Conservation (phyloP, 2,113 vertebrate species). For the Rissa tridactyla region DNA sequence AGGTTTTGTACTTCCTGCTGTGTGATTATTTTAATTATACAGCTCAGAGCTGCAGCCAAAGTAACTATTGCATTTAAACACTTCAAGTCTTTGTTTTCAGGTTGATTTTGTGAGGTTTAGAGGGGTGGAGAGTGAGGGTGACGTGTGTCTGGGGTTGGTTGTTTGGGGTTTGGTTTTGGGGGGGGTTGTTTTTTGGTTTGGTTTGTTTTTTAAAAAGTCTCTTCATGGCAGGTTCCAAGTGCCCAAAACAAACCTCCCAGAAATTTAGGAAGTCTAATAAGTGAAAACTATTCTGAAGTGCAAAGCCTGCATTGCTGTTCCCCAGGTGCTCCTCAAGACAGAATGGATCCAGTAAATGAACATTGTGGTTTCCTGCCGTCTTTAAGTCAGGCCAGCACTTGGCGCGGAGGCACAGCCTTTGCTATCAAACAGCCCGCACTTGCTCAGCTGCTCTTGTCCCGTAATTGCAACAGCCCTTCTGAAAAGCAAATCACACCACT, state of each 20-base stretch:
- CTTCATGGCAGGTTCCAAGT: not conserved
- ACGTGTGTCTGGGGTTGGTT: too few relatives aligned
- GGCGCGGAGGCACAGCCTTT: not conserved
- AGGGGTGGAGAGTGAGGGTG: not conserved
- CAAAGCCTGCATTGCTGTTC: not conserved
- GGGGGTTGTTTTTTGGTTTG: not conserved
- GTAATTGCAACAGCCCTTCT: not conserved
- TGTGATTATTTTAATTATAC: not conserved
- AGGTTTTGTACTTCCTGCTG: not conserved
- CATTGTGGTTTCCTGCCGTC: not conserved
- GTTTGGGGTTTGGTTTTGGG: not conserved
- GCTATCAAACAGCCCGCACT: not conserved
- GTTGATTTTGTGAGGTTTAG: not conserved
- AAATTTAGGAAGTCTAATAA: not conserved
- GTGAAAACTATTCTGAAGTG: not conserved
- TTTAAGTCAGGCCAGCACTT: not conserved
- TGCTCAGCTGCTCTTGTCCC: not conserved
- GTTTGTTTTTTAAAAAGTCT: not conserved
- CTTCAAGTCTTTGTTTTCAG: not conserved
- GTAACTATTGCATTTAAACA: not conserved
- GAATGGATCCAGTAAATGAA: not conserved
- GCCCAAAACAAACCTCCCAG: not conserved
- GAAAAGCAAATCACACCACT: not conserved
- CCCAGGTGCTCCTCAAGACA: not conserved
- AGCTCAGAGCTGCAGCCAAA: not conserved